Conservation (phyloP, 2,888 invertebrate species). For the Ernsta delagoae region DNA sequence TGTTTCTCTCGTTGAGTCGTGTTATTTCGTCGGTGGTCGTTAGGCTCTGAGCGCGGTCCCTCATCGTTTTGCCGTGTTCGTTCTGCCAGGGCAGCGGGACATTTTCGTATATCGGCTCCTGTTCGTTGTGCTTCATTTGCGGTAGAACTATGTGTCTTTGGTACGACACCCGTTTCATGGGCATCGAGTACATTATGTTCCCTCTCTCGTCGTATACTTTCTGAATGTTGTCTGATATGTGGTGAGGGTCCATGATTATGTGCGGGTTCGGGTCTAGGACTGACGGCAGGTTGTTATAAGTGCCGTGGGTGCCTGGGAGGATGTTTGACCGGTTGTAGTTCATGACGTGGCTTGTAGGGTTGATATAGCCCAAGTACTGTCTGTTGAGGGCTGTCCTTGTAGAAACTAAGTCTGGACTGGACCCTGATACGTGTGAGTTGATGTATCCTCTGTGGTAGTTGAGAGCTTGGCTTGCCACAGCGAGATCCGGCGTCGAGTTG, state of each 20-base stretch:
- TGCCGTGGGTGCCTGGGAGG: conserved; percentile 86
- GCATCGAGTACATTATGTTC: conserved; percentile 87
- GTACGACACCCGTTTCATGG: conserved; percentile 75
- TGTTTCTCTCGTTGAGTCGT: conserved; percentile 71
- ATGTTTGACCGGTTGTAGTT: conserved; percentile 62
- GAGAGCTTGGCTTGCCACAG: too few species aligned
- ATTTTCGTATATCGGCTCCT: conserved; percentile 93
- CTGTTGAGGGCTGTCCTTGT: too few species aligned
- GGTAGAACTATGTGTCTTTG: conserved; percentile 81
- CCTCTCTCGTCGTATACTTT: conserved; percentile 87
- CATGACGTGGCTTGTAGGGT: conserved; percentile 61
- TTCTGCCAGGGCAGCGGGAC: conserved; percentile 89
- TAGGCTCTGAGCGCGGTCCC: conserved; percentile 87
- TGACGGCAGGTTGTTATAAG: conserved; percentile 89
- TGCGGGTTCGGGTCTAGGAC: conserved; percentile 79
- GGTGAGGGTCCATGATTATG: conserved; percentile 85
- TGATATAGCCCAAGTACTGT: conserved; percentile 37
- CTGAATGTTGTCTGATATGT: conserved; percentile 85
- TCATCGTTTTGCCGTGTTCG: conserved; percentile 54
- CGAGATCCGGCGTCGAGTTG: too few species aligned
- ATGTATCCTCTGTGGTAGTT: too few species aligned
- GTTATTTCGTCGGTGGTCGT: conserved; percentile 89
- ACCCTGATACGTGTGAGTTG: too few species aligned
- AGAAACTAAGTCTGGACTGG: too few species aligned
- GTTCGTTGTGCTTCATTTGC: conserved; percentile 63